Evolutionary conservation across 2,113 vertebrate genomes (phyloP).

Genomic region (Isichthys henryi): DNA sequence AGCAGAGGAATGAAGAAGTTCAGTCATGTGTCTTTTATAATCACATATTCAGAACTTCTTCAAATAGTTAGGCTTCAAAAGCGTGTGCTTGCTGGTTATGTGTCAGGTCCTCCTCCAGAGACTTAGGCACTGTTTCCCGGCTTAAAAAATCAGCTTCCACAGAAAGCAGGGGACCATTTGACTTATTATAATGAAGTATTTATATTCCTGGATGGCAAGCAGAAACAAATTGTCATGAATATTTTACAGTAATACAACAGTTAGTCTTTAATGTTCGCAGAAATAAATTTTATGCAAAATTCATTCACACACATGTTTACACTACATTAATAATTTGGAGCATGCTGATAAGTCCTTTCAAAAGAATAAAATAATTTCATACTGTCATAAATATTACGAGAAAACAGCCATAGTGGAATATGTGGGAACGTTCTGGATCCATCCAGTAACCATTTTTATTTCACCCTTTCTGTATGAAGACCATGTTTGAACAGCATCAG

Average conservation of each 20-base stretch:
- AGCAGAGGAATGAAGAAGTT: not conserved
- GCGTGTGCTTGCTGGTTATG: not conserved
- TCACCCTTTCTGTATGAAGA: not conserved
- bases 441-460: not conserved
- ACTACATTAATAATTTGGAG: not conserved
- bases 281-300: not conserved
- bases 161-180: not conserved
- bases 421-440: not conserved
- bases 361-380: not conserved
- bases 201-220: not conserved
- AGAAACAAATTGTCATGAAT: not conserved
- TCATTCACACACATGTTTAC: not conserved
- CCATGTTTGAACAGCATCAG: not conserved
- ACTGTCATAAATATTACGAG: not conserved
- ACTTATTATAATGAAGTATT: not conserved
- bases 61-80: conserved; percentile 10
- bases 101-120: not conserved
- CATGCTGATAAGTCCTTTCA: not conserved
- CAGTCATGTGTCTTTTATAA: not conserved
- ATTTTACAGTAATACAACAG: not conserved
- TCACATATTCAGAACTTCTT: conserved; percentile 11
- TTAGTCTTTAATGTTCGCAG: not conserved
- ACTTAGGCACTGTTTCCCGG: not conserved
- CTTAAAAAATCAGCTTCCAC: not conserved
- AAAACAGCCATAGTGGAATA: not conserved